These are phyloP conservation scores for Chaetodon trifasciatus DNA, from an alignment of 2,797 vertebrate species.

Conservation along the genomic window DNA sequence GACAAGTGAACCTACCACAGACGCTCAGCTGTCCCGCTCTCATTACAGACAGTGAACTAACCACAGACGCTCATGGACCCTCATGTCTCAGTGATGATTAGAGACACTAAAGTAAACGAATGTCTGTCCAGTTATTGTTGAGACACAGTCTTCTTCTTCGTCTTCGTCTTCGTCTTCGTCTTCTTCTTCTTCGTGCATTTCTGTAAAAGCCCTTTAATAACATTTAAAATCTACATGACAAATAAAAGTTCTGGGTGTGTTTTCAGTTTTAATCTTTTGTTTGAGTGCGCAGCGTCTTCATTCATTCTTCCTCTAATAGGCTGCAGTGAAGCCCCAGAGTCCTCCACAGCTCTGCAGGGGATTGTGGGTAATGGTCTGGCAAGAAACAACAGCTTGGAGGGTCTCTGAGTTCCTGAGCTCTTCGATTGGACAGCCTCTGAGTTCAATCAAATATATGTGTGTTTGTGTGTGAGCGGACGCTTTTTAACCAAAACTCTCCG, in stretches of 20 bases:
- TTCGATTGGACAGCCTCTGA: slow-evolving; percentile 25
- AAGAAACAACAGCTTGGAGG: slow-evolving; percentile 44
- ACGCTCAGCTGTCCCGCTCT: too few species aligned
- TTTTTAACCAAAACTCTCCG: background rate
- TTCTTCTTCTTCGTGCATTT: too few species aligned
- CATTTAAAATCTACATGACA: too few species aligned
- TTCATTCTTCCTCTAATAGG: slow-evolving; percentile 5
- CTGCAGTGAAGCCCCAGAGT: slow-evolving; percentile 13
- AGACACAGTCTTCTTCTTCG: too few species aligned
- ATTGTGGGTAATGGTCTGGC: slow-evolving; percentile 47
- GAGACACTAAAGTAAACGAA: too few species aligned
- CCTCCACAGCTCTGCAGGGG: slow-evolving; percentile 37
- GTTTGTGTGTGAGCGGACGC: background rate
- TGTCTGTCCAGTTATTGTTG: too few species aligned
- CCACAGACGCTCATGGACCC: too few species aligned
- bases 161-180: too few species aligned
- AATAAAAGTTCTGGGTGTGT: too few species aligned
- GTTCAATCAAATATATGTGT: background rate
- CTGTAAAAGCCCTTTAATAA: too few species aligned
- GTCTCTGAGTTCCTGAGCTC: background rate
- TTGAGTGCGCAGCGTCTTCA: background rate
- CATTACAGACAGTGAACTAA: too few species aligned
- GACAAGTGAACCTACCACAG: background rate
- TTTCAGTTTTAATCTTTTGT: background rate
- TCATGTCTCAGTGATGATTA: too few species aligned